phyloP scores from a whole-genome alignment of 2,888 invertebrate genomes.

The Podabrus alpinus region DNA sequence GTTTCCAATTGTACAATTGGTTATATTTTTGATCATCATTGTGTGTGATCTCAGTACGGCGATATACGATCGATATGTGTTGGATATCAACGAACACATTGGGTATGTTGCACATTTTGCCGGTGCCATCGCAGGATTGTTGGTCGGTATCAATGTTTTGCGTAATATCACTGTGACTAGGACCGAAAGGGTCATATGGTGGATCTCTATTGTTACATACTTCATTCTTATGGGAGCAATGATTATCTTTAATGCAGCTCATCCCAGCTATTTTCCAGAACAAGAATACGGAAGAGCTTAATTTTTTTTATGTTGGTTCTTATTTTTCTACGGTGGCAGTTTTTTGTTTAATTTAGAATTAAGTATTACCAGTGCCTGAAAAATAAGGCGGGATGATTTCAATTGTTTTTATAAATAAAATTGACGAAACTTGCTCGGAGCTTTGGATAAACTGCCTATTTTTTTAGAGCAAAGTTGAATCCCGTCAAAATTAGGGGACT shows the following conservation, averaged over 20 bases:
- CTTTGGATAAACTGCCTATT: background rate
- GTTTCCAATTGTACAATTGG: slow-evolving; percentile 81
- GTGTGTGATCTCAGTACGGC: slow-evolving; percentile 87
- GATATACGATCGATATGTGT: slow-evolving; percentile 83
- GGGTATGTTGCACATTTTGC: slow-evolving; percentile 95
- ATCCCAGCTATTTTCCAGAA: slow-evolving; percentile 49
- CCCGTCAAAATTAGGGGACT: background rate
- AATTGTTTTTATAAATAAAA: background rate
- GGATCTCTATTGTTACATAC: slow-evolving; percentile 60
- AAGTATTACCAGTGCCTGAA: background rate
- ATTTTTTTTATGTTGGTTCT: background rate
- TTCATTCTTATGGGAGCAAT: slow-evolving; percentile 58
- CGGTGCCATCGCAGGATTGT: slow-evolving; percentile 83
- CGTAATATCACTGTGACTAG: slow-evolving; percentile 63
- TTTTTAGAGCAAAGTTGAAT: too few relatives aligned
- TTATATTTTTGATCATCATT: slow-evolving; percentile 81
- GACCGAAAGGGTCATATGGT: slow-evolving; percentile 66
- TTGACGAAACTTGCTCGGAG: background rate
- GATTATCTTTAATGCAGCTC: slow-evolving; percentile 60
- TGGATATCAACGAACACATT: slow-evolving; percentile 73
- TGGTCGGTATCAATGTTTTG: slow-evolving; percentile 68
- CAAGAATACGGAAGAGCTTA: slow-evolving; percentile 14
- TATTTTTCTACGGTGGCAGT: background rate
- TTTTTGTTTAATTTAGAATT: background rate
- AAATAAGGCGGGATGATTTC: background rate